These are phyloP conservation scores for Notothenia rossii DNA, from an alignment of 2,113 vertebrate species.

Conservation along the genomic window DNA sequence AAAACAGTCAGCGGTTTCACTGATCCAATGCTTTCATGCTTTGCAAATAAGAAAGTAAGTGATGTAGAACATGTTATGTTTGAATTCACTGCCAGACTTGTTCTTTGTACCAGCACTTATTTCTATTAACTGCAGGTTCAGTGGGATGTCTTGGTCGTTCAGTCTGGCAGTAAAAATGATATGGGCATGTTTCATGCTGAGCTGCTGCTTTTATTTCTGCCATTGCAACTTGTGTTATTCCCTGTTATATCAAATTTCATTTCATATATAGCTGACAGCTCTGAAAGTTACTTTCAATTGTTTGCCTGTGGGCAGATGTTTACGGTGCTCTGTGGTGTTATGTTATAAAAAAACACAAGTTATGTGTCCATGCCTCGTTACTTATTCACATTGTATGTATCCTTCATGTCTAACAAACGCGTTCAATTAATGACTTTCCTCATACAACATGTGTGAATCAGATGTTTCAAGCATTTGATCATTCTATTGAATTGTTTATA, in stretches of 20 bases:
- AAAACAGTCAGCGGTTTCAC: neutral
- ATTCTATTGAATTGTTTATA: neutral
- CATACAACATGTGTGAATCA: neutral
- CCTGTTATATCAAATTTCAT: constrained; percentile 1
- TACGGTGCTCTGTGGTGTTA: neutral
- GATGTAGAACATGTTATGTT: constrained; percentile 15
- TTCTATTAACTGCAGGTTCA: constrained; percentile 41
- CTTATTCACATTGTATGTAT: neutral
- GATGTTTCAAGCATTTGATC: neutral
- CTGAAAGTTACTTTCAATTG: neutral
- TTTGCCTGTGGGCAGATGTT: neutral
- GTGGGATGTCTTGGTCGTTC: constrained; percentile 16
- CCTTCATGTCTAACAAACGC: neutral
- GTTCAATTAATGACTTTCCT: neutral
- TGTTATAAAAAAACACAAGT: neutral
- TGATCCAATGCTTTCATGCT: constrained; percentile 32
- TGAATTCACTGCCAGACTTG: constrained; percentile 12
- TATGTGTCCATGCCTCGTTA: neutral
- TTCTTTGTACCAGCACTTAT: constrained; percentile 29
- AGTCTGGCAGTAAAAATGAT: constrained; percentile 16
- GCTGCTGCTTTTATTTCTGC: constrained; percentile 4
- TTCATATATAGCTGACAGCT: constrained; percentile 14
- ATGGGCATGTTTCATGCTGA: constrained; percentile 9
- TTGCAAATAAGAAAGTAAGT: constrained; percentile 22
- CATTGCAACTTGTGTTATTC: constrained; percentile 20